A percentile compares a stretch with the other conserved stretches of the same genome.
These are phyloP conservation scores for Anguilla marmorata DNA, from an alignment of 2,797 vertebrate species.

Conservation along the genomic window DNA sequence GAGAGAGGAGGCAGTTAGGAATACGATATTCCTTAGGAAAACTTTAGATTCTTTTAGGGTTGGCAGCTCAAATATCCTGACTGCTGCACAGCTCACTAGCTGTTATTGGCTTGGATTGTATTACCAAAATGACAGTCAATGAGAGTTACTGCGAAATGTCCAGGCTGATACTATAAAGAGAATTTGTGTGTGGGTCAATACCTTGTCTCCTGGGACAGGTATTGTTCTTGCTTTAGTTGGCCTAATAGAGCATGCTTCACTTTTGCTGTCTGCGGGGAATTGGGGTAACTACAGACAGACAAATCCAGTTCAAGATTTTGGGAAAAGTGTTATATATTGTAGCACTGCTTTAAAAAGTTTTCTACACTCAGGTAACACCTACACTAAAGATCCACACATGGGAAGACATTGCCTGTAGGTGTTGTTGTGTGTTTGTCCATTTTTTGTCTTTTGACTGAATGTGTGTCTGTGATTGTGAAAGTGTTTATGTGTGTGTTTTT, in stretches of 20 bases:
- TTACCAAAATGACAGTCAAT: neutral
- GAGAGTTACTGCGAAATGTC: neutral
- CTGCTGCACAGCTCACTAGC: neutral
- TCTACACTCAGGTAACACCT: too few relatives aligned
- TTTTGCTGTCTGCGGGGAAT: neutral
- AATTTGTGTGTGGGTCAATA: neutral
- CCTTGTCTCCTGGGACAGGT: neutral
- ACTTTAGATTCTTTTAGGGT: neutral
- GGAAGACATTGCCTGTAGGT: neutral
- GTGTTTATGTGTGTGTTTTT: neutral
- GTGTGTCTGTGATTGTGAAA: neutral
- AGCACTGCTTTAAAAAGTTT: neutral
- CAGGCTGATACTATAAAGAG: neutral
- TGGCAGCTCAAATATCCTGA: neutral
- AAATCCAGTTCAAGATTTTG: neutral
- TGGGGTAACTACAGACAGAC: neutral
- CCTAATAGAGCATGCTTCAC: neutral
- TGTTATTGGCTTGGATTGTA: neutral
- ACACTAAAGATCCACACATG: neutral
- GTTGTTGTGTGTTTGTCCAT: neutral
- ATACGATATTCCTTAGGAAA: neutral
- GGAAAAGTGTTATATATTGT: neutral
- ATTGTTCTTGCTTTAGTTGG: neutral
- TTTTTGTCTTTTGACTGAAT: neutral
- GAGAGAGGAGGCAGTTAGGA: neutral